Evolutionary conservation across 30 jellyfish, hydroid and myxozoan species (phyloP).

Genomic region (Hydractinia symbiolongicarpus): DNA sequence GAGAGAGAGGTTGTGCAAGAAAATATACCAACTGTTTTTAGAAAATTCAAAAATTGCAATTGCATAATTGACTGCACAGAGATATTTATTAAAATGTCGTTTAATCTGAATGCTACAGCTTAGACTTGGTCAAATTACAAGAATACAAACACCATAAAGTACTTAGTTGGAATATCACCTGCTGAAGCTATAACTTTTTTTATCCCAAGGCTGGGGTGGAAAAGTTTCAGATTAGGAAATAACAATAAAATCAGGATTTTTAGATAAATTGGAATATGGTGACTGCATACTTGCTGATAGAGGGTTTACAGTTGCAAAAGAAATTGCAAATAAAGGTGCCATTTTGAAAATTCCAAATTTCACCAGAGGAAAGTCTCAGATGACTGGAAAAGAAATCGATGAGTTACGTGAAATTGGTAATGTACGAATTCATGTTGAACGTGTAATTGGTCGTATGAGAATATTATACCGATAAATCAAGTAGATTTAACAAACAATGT

Average conservation of each 20-base stretch:
- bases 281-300: conserved; percentile 54
- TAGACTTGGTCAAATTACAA: conserved; percentile 9
- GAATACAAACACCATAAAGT: conserved; percentile 1
- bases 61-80: conserved; percentile 14
- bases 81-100: not conserved
- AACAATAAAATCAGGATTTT: conserved; percentile 37
- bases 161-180: conserved; percentile 14
- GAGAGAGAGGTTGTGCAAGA: not conserved
- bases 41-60: conserved; percentile 5
- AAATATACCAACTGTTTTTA: conserved; percentile 6
- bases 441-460: conserved; percentile 29
- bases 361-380: not conserved
- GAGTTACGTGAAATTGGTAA: conserved; percentile 25
- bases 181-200: conserved; percentile 24
- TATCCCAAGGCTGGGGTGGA: conserved; percentile 55
- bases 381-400: not conserved
- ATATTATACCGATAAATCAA: conserved; percentile 22
- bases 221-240: conserved; percentile 41
- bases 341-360: conserved; percentile 10
- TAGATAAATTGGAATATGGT: conserved; percentile 33
- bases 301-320: conserved; percentile 10
- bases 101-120: conserved; percentile 7
- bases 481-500: conserved; percentile 20
- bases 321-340: not conserved
- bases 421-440: conserved; percentile 33